Conservation (phyloP, 1,140 invertebrate genomes). For the Rhizoglyphus robini region DNA sequence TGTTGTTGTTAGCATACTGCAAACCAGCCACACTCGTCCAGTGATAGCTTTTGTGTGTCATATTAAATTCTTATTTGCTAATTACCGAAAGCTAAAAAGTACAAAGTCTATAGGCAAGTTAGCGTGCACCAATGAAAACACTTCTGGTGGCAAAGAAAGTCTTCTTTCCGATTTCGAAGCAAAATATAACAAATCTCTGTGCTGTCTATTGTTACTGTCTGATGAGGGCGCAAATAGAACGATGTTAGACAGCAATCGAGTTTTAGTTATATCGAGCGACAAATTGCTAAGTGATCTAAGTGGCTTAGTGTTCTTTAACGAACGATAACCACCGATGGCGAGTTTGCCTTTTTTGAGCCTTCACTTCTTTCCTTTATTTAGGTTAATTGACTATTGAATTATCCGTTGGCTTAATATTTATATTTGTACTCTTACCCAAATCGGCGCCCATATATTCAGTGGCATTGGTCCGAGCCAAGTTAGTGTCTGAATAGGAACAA, state of each 20-base stretch:
- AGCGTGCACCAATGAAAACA: neutral
- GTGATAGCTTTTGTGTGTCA: too few species aligned
- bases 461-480: too few species aligned
- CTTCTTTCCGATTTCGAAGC: conserved; percentile 1
- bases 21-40: too few species aligned
- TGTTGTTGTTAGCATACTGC: too few species aligned
- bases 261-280: neutral
- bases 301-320: neutral
- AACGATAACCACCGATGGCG: conserved; percentile 1
- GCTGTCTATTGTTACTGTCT: neutral
- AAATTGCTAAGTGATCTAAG: neutral
- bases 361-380: neutral
- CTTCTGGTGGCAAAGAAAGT: neutral
- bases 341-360: neutral
- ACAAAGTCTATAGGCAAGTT: too few species aligned
- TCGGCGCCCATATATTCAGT: too few species aligned
- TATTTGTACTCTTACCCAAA: too few species aligned
- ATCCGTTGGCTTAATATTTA: too few species aligned
- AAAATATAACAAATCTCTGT: conserved; percentile 2
- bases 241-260: neutral
- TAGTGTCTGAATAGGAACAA: too few species aligned
- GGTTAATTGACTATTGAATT: too few species aligned
- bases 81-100: too few species aligned
- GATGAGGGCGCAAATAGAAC: neutral
- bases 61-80: too few species aligned